Base-by-base conservation (phyloP, 2,888 invertebrate genomes). In the Halictus quadricinctus region DNA sequence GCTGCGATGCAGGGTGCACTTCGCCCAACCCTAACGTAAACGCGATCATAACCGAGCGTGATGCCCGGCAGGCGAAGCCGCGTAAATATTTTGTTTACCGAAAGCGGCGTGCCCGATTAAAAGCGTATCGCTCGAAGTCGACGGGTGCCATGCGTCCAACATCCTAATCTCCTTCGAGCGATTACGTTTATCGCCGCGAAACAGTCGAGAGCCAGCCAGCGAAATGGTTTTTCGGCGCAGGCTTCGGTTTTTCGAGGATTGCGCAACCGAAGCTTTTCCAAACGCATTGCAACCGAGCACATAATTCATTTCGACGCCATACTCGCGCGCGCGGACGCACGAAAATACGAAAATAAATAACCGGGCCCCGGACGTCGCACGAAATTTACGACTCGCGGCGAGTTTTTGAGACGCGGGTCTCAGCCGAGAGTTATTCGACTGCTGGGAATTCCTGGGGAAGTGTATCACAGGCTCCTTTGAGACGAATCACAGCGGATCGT, bases 71-170 rank as follows among this genome's bases (percentile, higher is more conserved):
- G 21, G 64, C 50, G 72, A 48, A 64, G 46, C 36, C 25, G 41
- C 76, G 81, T 85, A 79, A 81, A 81, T 87, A 83, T 81, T 84
- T 83, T 86, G 81, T 86, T 86, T 81, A 79, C 76, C 58, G 60
- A 78, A 80, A 76, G 41, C 69, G 41, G 69, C 36, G 69, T 69
- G n/a, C 10, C 54, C 79, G 84, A 86, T 86, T 87, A 88, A 86
- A 80, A 69, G 79, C 80, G 74, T 81, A 79, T 86, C 89, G 88
- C 79, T 80, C 84, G 90, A 87, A 89, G 90, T 90, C 87, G 89
- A 86, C 73, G 86, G 82, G 82, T 88, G 86, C 86, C 80, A 84
- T 72, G 77, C 80, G 79, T 87, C 80, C 76, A 83, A 54, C 73
- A 79, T 21, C 74, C 81, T 81, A 84, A 84, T 86, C 86, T 72